Conservation (phyloP, 2,888 invertebrate genomes). For the Melieria omissa region DNA sequence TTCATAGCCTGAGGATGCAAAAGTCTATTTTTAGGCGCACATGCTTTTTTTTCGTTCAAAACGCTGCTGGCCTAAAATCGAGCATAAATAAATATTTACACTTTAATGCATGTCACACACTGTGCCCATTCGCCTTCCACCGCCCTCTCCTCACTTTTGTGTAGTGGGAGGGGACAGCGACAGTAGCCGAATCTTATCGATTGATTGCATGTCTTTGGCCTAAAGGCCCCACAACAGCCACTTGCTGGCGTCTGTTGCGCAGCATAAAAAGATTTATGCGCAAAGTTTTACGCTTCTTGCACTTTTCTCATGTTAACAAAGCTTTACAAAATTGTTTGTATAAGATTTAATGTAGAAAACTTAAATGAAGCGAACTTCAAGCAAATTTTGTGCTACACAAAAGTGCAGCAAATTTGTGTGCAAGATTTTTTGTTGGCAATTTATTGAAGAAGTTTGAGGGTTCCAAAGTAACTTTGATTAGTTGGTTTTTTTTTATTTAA, state of each 20-base stretch:
- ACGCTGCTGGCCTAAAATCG: neutral
- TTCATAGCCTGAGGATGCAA: neutral
- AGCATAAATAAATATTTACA: slow-evolving; percentile 5
- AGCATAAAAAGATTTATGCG: neutral
- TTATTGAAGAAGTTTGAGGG: no score
- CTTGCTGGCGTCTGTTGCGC: neutral
- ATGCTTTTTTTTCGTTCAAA: neutral
- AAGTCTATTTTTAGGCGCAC: neutral
- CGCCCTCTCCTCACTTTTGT: no score
- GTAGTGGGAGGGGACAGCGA: neutral
- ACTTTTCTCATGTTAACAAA: neutral
- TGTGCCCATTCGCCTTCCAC: no score
- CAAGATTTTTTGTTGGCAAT: no score
- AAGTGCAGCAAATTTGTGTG: no score
- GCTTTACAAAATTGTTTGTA: no score
- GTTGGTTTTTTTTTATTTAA: no score
- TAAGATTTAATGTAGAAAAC: no score
- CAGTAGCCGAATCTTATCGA: neutral
- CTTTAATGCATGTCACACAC: neutral
- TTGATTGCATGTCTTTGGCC: neutral
- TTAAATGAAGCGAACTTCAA: no score
- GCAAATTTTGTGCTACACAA: no score
- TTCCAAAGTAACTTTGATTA: no score
- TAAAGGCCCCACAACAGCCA: neutral
- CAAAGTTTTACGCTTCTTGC: neutral